Evolutionary conservation across 2,113 vertebrate species (phyloP), one percentile per base, ranked within the genome.

Genomic region (Raja brachyura): DNA sequence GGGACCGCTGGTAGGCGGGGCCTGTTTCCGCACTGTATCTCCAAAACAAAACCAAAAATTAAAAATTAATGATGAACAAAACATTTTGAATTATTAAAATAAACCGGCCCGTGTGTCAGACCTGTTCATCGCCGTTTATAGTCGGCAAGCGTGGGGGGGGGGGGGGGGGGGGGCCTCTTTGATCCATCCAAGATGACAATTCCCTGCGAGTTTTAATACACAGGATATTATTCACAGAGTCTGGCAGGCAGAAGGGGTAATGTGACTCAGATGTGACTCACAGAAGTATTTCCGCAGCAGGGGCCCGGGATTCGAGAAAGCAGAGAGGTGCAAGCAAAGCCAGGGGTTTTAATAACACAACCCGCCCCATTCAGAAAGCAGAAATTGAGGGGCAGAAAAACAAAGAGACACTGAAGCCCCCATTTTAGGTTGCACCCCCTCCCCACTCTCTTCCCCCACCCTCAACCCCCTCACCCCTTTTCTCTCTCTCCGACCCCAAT

Each of bases 261-360:
- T 61, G 25, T 85, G 81, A 1, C 56, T 61, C 81, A 86, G 54
- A 86, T 61, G 22, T 86, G 81, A 86, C 81, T 86, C 81, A n/a
- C 25, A 13, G n/a, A 86, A 13, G 14, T 61, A 61, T 61, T 86
- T 86, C 81, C 81, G 0, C 4, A 5, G 78, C 22, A 11, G 81
- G 59, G 81, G 54, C 81, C 48, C 25, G 9, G 54, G 56, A 13
- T 11, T 25, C 11, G 56, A 14, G 54, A 4, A 25, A 25, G 73
- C 4, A 75, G 22, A 4, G 22, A 56, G 1, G 5, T 25, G 3
- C 54, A 86, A 61, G 5, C n/a, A n/a, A n/a, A 14, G 61, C 54
- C 39, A 86, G 81, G 28, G 28, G 10, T 61, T 28, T n/a, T 3
- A 48, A 48, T 48, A 54, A 86, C 5, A 56, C 56, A 61, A 25